Evolutionary conservation across 2,797 vertebrate species (phyloP).

Genomic region (Melanotaenia nigrans): DNA sequence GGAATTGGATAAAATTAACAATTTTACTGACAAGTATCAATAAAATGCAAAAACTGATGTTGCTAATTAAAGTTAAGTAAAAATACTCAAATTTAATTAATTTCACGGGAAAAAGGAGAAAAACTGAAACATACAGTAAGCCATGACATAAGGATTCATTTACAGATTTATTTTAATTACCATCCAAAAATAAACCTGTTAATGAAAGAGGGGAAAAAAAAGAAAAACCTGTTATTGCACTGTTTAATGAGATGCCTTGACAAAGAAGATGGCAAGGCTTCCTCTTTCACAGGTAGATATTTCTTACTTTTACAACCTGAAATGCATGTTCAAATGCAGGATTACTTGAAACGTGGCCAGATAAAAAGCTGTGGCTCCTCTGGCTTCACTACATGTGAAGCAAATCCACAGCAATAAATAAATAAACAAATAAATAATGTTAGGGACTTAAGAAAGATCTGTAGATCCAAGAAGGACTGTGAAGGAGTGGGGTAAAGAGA

Average conservation of each 20-base stretch:
- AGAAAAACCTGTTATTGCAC: constrained; percentile 14
- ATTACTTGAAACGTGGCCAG: background rate
- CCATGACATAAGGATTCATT: constrained; percentile 17
- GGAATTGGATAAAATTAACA: constrained; percentile 14
- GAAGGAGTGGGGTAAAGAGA: background rate
- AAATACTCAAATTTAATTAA: constrained; percentile 7
- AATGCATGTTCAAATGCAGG: background rate
- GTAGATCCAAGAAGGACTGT: constrained; percentile 24
- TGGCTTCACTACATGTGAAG: background rate
- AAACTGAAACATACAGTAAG: constrained; percentile 8
- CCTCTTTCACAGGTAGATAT: background rate
- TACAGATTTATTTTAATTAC: constrained; percentile 20
- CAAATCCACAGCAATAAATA: background rate
- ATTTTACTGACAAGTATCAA: background rate
- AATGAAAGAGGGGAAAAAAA: background rate
- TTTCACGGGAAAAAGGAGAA: constrained; percentile 2
- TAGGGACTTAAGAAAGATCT: background rate
- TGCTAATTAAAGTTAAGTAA: constrained; percentile 6
- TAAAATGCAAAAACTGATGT: constrained; percentile 17
- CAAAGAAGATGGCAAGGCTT: background rate
- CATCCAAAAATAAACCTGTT: constrained; percentile 34
- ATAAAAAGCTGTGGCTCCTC: background rate
- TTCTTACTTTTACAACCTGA: background rate
- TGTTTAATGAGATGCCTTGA: constrained; percentile 49
- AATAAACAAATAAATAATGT: background rate